Percentiles rank a stretch among this genome's conserved stretches.
These are phyloP conservation scores for Eupelmus urozonus DNA, from an alignment of 2,888 invertebrate species.

Conservation along the genomic window DNA sequence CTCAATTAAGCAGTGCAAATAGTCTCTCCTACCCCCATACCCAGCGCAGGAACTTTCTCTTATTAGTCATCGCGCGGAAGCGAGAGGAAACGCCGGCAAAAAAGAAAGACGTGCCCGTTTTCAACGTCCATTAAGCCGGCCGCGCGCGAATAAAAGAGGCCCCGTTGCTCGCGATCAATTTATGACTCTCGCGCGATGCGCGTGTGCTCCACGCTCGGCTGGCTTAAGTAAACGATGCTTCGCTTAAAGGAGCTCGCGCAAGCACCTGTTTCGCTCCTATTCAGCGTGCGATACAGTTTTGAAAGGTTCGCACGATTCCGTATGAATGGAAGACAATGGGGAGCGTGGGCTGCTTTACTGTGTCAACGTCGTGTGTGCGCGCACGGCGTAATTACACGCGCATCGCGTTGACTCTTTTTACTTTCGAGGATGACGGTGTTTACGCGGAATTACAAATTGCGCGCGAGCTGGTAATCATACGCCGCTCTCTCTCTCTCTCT, in stretches of 20 bases:
- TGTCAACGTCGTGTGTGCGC: slow-evolving; percentile 27
- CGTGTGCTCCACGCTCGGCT: slow-evolving; percentile 31
- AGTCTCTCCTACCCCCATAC: not conserved
- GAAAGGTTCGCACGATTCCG: slow-evolving; percentile 34
- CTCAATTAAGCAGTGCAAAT: slow-evolving; percentile 40
- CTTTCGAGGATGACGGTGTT: slow-evolving; percentile 29
- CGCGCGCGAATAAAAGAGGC: not conserved
- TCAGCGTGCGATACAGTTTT: slow-evolving; percentile 34
- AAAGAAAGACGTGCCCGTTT: not conserved
- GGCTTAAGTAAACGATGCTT: slow-evolving; percentile 29
- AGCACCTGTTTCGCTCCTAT: slow-evolving; percentile 9
- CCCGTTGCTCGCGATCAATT: not conserved
- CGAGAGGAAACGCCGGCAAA: not conserved
- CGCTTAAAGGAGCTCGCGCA: slow-evolving; percentile 39
- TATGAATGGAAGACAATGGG: slow-evolving; percentile 27
- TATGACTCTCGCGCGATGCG: slow-evolving; percentile 5
- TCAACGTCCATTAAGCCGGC: not conserved
- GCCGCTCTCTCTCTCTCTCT: too few species aligned
- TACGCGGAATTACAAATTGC: slow-evolving; percentile 11
- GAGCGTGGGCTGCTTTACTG: not conserved
- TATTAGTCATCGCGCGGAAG: slow-evolving; percentile 25
- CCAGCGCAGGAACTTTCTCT: slow-evolving; percentile 37
- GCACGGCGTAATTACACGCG: slow-evolving; percentile 21
- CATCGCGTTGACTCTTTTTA: slow-evolving; percentile 9
- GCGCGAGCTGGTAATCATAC: too few species aligned